A percentile compares a stretch with the other conserved stretches of the same genome.
phyloP scores from a whole-genome alignment of 2,113 vertebrate genomes.

The Notothenia coriiceps region DNA sequence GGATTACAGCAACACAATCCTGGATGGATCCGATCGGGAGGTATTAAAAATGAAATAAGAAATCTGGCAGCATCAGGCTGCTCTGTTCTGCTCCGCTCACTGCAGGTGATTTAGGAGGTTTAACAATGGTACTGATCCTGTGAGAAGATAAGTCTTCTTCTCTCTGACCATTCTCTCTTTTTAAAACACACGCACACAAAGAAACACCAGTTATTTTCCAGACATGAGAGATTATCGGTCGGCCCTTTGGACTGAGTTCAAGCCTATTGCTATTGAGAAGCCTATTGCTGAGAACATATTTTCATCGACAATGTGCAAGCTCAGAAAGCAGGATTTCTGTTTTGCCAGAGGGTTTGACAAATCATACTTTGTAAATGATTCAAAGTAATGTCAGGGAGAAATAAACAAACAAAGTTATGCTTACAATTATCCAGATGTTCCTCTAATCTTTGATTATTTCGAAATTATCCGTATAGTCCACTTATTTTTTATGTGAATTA shows the following conservation, averaged over 20 bases:
- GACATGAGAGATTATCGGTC: slow-evolving; percentile 36
- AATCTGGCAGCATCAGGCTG: slow-evolving; percentile 60
- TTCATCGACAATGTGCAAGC: slow-evolving; percentile 32
- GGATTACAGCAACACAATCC: slow-evolving; percentile 75
- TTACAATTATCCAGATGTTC: background rate
- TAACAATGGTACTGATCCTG: slow-evolving; percentile 69
- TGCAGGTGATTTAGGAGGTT: slow-evolving; percentile 71
- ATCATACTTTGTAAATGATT: slow-evolving; percentile 22
- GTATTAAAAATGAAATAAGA: slow-evolving; percentile 78
- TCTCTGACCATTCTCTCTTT: slow-evolving; percentile 18
- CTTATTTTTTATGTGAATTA: too few species aligned
- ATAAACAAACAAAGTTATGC: background rate
- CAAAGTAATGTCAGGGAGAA: background rate
- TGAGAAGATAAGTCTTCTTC: slow-evolving; percentile 54
- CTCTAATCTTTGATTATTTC: background rate
- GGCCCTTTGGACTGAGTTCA: slow-evolving; percentile 51
- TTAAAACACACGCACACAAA: slow-evolving; percentile 19
- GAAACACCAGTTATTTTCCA: slow-evolving; percentile 20
- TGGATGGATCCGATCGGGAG: slow-evolving; percentile 66
- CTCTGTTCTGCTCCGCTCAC: slow-evolving; percentile 57
- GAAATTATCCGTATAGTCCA: background rate
- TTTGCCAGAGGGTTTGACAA: slow-evolving; percentile 25
- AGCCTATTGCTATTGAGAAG: slow-evolving; percentile 27
- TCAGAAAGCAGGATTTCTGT: slow-evolving; percentile 4
- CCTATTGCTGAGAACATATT: slow-evolving; percentile 45